Evolutionary conservation across 2,888 invertebrate genomes (phyloP).

Genomic region (Drosophila buzzatii): DNA sequence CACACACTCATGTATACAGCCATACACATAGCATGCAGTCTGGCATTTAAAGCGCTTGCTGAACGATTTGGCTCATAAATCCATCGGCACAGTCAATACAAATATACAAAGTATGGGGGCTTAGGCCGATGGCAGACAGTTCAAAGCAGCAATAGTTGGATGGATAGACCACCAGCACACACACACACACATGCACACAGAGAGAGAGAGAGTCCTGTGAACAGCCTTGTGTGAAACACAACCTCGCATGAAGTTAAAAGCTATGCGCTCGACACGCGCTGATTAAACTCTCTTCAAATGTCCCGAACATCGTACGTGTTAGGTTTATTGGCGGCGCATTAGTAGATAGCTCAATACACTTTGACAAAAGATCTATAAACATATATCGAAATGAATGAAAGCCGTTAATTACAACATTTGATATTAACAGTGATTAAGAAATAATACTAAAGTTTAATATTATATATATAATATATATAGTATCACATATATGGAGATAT

Average conservation of each 20-base stretch:
- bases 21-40: constrained; percentile 1
- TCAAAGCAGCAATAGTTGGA: constrained; percentile 39
- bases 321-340: constrained; percentile 30
- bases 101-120: constrained; percentile 62
- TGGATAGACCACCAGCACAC: constrained; percentile 39
- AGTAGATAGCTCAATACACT: constrained; percentile 25
- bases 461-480: too few species aligned
- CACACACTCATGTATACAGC: constrained; percentile 9
- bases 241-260: constrained; percentile 17
- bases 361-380: neutral
- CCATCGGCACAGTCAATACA: constrained; percentile 71
- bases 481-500: too few species aligned
- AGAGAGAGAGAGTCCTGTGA: constrained; percentile 5
- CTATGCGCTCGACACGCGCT: constrained; percentile 52
- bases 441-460: too few species aligned
- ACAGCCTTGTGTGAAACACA: constrained; percentile 15
- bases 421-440: too few species aligned
- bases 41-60: constrained; percentile 46
- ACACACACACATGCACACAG: neutral
- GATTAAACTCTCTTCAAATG: constrained; percentile 68
- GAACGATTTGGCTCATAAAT: constrained; percentile 72
- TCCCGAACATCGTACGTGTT: constrained; percentile 44
- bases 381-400: too few species aligned
- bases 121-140: constrained; percentile 16
- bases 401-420: too few species aligned